Base-by-base conservation (phyloP, 2,888 invertebrate genomes). In the Calameuta pallipes region DNA sequence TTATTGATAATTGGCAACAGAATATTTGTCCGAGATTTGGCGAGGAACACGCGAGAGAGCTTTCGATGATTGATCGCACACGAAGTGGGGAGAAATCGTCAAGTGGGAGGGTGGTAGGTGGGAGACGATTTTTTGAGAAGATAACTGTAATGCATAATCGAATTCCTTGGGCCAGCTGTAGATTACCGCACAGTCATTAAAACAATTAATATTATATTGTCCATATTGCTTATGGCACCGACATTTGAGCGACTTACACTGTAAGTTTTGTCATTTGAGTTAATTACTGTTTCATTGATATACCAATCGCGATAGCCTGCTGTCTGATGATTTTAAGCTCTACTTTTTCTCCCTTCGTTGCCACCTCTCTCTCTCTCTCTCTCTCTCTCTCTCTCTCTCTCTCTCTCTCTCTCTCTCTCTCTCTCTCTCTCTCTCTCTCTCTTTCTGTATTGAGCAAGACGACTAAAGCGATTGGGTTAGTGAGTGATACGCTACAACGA, bases 181-280 rank as follows among this genome's bases (percentile, higher is more conserved):
- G 84, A n/a, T 41, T 73, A 69, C 56, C 73, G 71, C 31, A 31
- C 34, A 13, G 31, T 15, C 31, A 71, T 56, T 56, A 71, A 71
- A 71, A 71, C 71, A 76, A 73, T 81, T 80, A 81, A 82, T 82
- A 80, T 75, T 82, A 87, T 89, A 89, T 89, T 89, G 87, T 88
- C 87, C 84, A 85, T 87, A 90, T 90, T 90, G 88, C 88, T 88
- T 89, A 85, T 85, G 85, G 86, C 87, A 86, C 83, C 85, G 82
- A 84, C 81, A 80, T 83, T 89, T 85, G 88, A 89, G 89, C 88
- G 85, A 85, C 85, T 84, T 33, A 56, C 13, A n/a, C n/a, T 76
- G 56, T 56, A 56, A 30, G 68, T 35, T 69, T 15, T 36, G 33
- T 33, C 34, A 34, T 75, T 75, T 36, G 35, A 36, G 35, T 73